Evolutionary conservation across 2,888 invertebrate species (phyloP).

Genomic region (Flexamia atlantica): DNA sequence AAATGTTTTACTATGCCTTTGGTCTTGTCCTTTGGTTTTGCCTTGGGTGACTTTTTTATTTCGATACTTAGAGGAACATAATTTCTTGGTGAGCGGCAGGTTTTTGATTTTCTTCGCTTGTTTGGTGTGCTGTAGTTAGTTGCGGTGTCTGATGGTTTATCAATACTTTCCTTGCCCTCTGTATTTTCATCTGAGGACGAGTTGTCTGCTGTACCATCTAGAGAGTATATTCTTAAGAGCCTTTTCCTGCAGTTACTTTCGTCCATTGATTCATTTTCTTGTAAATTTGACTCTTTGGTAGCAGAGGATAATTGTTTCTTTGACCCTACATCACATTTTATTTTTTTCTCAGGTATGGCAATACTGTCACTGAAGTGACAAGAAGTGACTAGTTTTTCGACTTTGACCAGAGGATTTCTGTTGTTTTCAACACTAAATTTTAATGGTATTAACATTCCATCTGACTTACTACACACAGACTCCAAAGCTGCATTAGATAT

Average conservation of each 20-base stretch:
- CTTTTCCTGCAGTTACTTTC: not conserved
- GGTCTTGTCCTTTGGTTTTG: not conserved
- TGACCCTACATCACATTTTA: not conserved
- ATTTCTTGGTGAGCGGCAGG: slow-evolving; percentile 20
- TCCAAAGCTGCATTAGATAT: not conserved
- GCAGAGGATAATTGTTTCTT: not conserved
- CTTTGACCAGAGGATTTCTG: not conserved
- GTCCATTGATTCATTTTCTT: not conserved
- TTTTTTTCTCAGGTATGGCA: not conserved
- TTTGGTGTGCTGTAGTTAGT: slow-evolving; percentile 17
- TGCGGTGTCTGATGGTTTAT: not conserved
- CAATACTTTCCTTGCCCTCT: not conserved
- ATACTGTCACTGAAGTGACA: not conserved
- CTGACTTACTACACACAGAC: not conserved
- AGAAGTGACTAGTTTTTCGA: not conserved
- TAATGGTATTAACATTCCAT: slow-evolving; percentile 12
- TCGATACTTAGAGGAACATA: slow-evolving; percentile 50
- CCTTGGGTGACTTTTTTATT: slow-evolving; percentile 60
- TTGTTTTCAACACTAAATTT: not conserved
- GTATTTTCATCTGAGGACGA: slow-evolving; percentile 59
- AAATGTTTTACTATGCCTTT: not conserved
- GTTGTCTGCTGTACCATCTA: slow-evolving; percentile 55
- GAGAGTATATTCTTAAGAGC: slow-evolving; percentile 17
- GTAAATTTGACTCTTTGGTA: not conserved
- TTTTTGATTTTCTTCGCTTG: slow-evolving; percentile 26